Evolutionary conservation across 1,140 invertebrate species (phyloP).

Genomic region (Cecropterus lyciades): DNA sequence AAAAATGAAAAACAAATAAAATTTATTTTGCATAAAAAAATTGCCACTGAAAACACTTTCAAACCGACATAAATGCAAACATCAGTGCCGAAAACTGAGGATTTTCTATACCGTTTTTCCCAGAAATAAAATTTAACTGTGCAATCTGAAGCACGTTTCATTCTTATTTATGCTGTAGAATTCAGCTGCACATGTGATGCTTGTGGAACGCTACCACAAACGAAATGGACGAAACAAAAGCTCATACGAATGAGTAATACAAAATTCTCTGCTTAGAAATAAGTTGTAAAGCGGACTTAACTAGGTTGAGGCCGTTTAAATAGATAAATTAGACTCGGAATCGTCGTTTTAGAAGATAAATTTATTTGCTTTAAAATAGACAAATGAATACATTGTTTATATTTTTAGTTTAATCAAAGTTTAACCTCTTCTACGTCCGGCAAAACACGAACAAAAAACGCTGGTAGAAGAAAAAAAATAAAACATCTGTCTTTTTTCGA

Average conservation of each 20-base stretch:
- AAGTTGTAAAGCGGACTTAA: not conserved
- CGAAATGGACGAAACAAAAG: constrained; percentile 7
- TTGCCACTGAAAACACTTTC: not conserved
- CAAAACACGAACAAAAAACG: too few relatives aligned
- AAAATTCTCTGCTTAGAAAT: constrained; percentile 6
- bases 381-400: too few relatives aligned
- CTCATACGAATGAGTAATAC: not conserved
- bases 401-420: too few relatives aligned
- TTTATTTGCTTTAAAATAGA: too few relatives aligned
- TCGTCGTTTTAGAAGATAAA: too few relatives aligned
- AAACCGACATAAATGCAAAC: not conserved
- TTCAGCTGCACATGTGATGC: constrained; percentile 15
- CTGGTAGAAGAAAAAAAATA: too few relatives aligned
- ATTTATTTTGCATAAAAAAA: not conserved
- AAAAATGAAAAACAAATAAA: too few relatives aligned
- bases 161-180: constrained; percentile 20
- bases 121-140: constrained; percentile 25
- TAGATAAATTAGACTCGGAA: too few relatives aligned
- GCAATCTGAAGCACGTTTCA: constrained; percentile 26
- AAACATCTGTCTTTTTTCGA: too few relatives aligned
- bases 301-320: too few relatives aligned
- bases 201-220: constrained; percentile 16
- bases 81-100: not conserved
- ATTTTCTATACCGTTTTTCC: constrained; percentile 8
- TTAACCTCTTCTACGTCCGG: too few relatives aligned